Conservation (phyloP, 2,113 vertebrate species). For the Atlantisia rogersi region DNA sequence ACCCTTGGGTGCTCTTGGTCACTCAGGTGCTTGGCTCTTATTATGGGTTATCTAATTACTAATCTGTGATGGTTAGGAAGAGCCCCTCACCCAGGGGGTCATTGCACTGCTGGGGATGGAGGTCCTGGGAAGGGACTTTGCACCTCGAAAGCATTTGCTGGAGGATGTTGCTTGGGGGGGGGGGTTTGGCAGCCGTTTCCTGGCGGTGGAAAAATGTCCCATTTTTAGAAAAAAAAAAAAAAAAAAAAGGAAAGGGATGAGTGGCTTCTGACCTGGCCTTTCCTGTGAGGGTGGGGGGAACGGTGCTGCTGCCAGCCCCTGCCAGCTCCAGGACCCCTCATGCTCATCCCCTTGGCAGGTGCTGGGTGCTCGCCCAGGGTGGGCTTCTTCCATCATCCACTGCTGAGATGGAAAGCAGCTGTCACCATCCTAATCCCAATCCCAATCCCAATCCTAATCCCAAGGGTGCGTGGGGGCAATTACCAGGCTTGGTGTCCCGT, state of each 20-base stretch:
- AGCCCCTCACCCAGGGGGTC: not conserved
- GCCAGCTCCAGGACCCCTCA: not conserved
- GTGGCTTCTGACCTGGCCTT: not conserved
- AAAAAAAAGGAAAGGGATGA: not conserved
- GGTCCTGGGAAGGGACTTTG: not conserved
- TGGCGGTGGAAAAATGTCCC: not conserved
- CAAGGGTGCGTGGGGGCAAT: not conserved
- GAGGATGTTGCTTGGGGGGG: not conserved
- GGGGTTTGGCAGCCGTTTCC: not conserved
- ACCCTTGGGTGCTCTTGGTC: not conserved
- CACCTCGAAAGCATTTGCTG: not conserved
- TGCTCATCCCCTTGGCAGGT: not conserved
- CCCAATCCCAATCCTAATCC: accelerated
- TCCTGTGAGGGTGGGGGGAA: not conserved
- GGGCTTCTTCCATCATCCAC: not conserved
- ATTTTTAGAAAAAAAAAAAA: not conserved
- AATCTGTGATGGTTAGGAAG: accelerated
- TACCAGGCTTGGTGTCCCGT: not conserved
- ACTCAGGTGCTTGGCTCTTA: not conserved
- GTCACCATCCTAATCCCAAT: not conserved
- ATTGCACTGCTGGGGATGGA: not conserved
- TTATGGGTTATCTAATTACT: not conserved
- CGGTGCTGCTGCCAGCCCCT: not conserved
- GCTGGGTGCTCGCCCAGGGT: not conserved
- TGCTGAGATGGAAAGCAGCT: accelerated